Evolutionary conservation across 2,888 invertebrate species (phyloP).

Genomic region (Osedax frankpressi): DNA sequence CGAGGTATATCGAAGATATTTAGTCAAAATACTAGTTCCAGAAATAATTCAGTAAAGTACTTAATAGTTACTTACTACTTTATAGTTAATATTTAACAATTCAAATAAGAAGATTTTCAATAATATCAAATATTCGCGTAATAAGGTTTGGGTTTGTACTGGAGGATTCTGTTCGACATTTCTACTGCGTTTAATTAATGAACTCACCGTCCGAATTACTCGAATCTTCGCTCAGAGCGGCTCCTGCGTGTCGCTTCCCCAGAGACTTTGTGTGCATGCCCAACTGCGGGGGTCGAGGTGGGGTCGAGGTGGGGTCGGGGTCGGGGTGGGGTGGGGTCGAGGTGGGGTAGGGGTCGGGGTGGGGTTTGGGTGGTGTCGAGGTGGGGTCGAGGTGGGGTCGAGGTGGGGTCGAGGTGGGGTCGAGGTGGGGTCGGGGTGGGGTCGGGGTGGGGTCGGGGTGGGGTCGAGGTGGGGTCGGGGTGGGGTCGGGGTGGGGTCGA

Average conservation of each 20-base stretch:
- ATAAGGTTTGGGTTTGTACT: too few species aligned
- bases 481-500: not conserved
- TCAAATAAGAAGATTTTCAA: too few species aligned
- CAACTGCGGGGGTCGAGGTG: not conserved
- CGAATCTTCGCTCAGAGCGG: constrained; percentile 3
- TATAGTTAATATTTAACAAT: too few species aligned
- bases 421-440: not conserved
- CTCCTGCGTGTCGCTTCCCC: not conserved
- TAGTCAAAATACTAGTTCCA: too few species aligned
- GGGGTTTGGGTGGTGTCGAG: not conserved
- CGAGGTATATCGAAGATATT: too few species aligned
- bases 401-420: not conserved
- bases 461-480: not conserved
- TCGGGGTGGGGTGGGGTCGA: not conserved
- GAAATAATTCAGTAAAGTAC: too few species aligned
- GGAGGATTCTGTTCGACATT: too few species aligned
- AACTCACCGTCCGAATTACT: too few species aligned
- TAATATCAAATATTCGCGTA: too few species aligned
- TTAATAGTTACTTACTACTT: too few species aligned
- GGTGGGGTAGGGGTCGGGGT: not conserved
- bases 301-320: not conserved
- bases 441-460: not conserved
- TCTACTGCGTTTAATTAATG: too few species aligned
- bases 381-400: not conserved
- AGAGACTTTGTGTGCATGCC: not conserved